Base-by-base conservation (phyloP, 1,140 invertebrate species). In the Aradophagus sp. region DNA sequence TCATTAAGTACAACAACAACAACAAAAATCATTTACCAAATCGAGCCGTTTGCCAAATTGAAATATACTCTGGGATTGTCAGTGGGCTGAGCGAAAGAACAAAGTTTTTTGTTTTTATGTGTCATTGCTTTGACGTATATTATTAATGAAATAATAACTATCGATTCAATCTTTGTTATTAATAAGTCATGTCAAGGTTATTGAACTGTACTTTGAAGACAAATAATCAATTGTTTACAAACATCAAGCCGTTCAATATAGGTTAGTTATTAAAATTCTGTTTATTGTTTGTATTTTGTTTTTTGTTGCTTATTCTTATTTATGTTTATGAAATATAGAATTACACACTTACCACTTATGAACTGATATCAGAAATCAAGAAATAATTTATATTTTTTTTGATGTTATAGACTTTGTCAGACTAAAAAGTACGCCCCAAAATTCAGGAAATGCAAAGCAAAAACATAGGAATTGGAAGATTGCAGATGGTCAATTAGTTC, bases 401-500 rank as follows among this genome's bases (percentile, higher is more conserved):
- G 7, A 20, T 39, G 13, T 66, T 56, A 7, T 8, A 67, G 63
- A 67, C 17, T 53, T 53, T 27, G 4, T 53, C 0, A 59, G 65
- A 68, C 47, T 11, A 61, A 61, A 48, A 59, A 58, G 15, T 0
- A 58, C 56, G 0, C 87, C 86, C 41, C 92, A 91, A 75, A 89
- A 86, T 15, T 88, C 85, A 62, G 80, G 88, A 29, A 89, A 91
- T 77, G 75, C 87, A 2, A 89, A 85, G 72, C 90, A 92, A 11
- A 94, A 94, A 77, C 90, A 90, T 69, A 88, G 92, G 79, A 91
- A 91, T 10, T 90, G 89, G 86, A 90, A 89, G 76, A 85, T 87
- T 20, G 87, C 90, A 48, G 91, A 94, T 77, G 92, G 93, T 3
- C 68, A 86, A 58, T 73, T 44, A 50, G 92, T 93, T 26, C 79